Evolutionary conservation across 2,113 vertebrate species (phyloP).

Genomic region (Isichthys henryi): DNA sequence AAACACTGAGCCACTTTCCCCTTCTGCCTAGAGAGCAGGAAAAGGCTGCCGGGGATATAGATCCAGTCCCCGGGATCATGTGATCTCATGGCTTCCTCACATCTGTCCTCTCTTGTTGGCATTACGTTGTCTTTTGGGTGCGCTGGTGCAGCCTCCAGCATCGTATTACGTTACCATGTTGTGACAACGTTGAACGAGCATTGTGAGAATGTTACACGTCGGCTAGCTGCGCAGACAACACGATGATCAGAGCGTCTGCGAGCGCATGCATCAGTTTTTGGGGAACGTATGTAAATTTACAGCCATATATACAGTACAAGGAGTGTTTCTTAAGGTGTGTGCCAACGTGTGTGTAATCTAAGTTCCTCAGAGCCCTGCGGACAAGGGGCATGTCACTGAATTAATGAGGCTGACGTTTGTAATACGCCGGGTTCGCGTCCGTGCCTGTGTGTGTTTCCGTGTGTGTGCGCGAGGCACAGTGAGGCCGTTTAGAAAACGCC

Average conservation of each 20-base stretch:
- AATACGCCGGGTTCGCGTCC: not conserved
- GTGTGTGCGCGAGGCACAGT: not conserved
- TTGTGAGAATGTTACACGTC: not conserved
- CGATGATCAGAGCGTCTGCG: too few species aligned
- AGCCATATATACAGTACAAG: not conserved
- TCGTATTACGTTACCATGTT: not conserved
- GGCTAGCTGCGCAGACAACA: not conserved
- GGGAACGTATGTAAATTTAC: not conserved
- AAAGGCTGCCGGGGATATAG: constrained; percentile 11
- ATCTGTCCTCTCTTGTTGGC: not conserved
- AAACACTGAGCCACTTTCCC: constrained; percentile 36
- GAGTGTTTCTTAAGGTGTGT: not conserved
- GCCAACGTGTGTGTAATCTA: not conserved
- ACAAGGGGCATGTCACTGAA: not conserved
- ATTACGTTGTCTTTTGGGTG: not conserved
- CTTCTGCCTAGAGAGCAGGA: constrained; percentile 22
- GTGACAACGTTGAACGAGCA: not conserved
- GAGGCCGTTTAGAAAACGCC: not conserved
- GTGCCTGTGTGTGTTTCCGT: not conserved
- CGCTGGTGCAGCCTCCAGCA: not conserved
- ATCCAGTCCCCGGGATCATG: not conserved
- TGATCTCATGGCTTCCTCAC: not conserved
- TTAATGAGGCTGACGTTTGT: not conserved
- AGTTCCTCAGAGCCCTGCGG: not conserved
- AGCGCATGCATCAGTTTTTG: not conserved